phyloP scores from a whole-genome alignment of 2,797 vertebrate species.

The Simalia tracyae region DNA sequence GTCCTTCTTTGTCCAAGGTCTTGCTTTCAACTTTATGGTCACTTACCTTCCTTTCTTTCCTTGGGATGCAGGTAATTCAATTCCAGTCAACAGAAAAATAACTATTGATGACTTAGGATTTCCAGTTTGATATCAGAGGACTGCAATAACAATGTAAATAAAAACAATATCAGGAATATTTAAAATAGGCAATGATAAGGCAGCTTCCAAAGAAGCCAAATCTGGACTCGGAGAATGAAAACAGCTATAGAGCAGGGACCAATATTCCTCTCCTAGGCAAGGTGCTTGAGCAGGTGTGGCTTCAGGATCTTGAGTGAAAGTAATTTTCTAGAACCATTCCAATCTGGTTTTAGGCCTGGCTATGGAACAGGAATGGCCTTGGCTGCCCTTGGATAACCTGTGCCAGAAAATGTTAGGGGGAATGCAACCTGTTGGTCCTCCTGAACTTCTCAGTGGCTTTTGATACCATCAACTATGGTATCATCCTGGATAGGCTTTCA shows the following conservation, averaged over 20 bases:
- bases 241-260: neutral
- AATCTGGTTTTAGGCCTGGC: neutral
- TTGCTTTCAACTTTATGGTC: neutral
- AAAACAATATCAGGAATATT: neutral
- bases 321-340: neutral
- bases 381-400: neutral
- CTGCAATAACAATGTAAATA: neutral
- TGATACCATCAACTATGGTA: neutral
- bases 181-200: neutral
- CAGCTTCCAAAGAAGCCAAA: neutral
- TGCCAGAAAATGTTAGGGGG: neutral
- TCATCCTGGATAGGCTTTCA: neutral
- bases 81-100: neutral
- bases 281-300: neutral
- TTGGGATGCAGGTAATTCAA: neutral
- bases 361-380: neutral
- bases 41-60: neutral
- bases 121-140: neutral
- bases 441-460: neutral
- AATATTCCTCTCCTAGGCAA: neutral
- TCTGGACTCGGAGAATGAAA: neutral
- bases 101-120: neutral
- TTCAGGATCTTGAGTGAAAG: neutral
- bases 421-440: neutral
- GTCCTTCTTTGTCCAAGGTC: neutral